These are phyloP conservation scores for Corythornis leucogaster DNA, from an alignment of 2,797 vertebrate genomes.

Conservation along the genomic window DNA sequence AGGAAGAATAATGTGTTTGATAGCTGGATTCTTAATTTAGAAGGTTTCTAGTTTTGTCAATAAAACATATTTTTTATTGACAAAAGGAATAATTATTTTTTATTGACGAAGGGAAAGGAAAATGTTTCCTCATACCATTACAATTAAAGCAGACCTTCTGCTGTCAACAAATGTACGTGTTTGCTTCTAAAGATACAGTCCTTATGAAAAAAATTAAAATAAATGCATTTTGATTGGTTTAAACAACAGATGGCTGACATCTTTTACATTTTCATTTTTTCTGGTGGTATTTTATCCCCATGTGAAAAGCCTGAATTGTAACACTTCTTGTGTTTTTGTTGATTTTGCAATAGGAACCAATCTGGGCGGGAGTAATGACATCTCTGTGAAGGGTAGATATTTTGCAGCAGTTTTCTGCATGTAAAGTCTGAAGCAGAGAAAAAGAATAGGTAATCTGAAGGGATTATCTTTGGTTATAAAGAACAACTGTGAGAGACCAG, in stretches of 20 bases:
- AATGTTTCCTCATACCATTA: not conserved
- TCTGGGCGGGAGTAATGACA: conserved; percentile 24
- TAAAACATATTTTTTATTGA: not conserved
- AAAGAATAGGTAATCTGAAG: conserved; percentile 70
- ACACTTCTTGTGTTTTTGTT: conserved; percentile 22
- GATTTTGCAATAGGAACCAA: conserved; percentile 15
- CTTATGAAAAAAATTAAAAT: conserved; percentile 60
- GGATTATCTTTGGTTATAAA: conserved; percentile 50
- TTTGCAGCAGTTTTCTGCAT: not conserved
- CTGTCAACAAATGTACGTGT: not conserved
- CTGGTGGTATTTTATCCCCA: conserved; percentile 58
- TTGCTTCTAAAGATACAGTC: conserved; percentile 57
- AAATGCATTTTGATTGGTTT: conserved; percentile 69
- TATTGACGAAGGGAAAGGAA: not conserved
- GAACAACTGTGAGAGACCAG: conserved; percentile 71
- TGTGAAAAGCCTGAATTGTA: conserved; percentile 63
- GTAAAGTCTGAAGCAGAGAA: not conserved
- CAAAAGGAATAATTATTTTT: no score
- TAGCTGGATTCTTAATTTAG: not conserved
- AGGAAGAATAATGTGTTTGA: not conserved
- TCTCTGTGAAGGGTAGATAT: conserved; percentile 29
- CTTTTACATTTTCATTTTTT: conserved; percentile 51
- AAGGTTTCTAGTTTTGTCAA: conserved; percentile 3
- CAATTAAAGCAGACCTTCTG: not conserved
- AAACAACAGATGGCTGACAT: conserved; percentile 75